These are phyloP conservation scores for Chanos chanos DNA, from an alignment of 2,797 vertebrate genomes.

Conservation along the genomic window DNA sequence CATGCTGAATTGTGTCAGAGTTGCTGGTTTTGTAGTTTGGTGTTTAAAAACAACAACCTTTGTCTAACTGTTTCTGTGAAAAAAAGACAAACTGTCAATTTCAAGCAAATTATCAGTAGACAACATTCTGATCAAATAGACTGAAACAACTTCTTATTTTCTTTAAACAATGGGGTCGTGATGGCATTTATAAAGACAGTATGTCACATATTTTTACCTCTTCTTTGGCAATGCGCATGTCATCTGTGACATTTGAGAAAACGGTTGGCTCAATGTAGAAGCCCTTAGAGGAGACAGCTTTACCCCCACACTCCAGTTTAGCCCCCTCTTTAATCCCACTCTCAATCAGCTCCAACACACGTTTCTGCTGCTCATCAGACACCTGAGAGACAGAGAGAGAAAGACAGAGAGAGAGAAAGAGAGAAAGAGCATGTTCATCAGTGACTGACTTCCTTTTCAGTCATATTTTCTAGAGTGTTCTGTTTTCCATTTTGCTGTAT, in stretches of 20 bases:
- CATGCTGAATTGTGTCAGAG: no score
- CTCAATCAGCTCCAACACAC: slow-evolving; percentile 90
- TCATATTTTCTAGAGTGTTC: no score
- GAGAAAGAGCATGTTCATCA: background rate
- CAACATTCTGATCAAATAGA: no score
- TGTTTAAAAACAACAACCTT: no score
- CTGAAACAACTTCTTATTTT: slow-evolving; percentile 26
- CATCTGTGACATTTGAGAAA: slow-evolving; percentile 92
- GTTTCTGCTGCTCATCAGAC: slow-evolving; percentile 90
- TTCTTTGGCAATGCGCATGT: slow-evolving; percentile 96
- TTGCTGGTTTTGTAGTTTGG: no score
- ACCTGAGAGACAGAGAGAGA: slow-evolving; percentile 69
- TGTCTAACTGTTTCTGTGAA: no score
- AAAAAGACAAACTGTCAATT: slow-evolving; percentile 28
- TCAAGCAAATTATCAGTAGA: no score
- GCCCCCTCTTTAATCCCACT: slow-evolving; percentile 94
- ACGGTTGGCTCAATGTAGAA: slow-evolving; percentile 97
- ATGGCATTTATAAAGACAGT: background rate
- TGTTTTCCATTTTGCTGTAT: no score
- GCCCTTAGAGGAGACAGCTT: slow-evolving; percentile 86
- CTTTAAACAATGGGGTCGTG: no score
- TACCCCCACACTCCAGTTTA: slow-evolving; percentile 93
- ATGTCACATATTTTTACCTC: slow-evolving; percentile 73
- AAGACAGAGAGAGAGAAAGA: background rate
- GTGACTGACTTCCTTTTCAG: background rate